Evolutionary conservation across 1,140 invertebrate species (phyloP), one percentile per base, ranked within the genome.

Genomic region (Drosophila serrata): DNA sequence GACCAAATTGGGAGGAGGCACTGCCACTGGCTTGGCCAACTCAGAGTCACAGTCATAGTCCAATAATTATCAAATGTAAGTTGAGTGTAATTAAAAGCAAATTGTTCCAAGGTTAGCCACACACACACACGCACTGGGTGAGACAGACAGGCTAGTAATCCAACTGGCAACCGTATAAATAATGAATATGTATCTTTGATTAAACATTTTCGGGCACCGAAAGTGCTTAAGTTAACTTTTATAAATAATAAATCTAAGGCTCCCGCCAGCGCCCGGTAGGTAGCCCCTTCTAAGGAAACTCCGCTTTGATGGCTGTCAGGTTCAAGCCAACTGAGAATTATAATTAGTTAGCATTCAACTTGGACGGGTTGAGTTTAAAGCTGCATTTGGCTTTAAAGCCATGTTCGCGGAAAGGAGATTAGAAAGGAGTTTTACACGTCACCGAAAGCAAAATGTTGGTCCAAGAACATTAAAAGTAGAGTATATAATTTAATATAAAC

Each of bases 21-120:
- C 17, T 43, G 17, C 4, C 68, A n/a, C 40, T 15, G 51, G 58
- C 22, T 48, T 40, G 48, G 2, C 40, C 61, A 57, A 29, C 24
- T 37, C 48, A 60, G 42, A 39, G 45, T 42, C 56, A 61, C 76
- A 81, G 75, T 85, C 82, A 81, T 72, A 86, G 82, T 87, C 82
- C 84, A 87, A 79, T 87, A 87, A 87, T 79, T 82, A 82, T 79
- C 58, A 68, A 81, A 82, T 63, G 62, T 79, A 60, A 70, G 61
- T 57, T 58, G 51, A 24, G 37, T 46, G 65, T 76, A 87, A 87
- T 87, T 87, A 87, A 87, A 87, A 65, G 70, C 60, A 31, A 75
- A 68, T 43, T 39, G 79, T 64, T 79, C 49, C 75, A 87, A 87
- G 82, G 82, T 64, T 72, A 29, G 15, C 51, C 46, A 17, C 29